phyloP scores from a whole-genome alignment of 1,140 invertebrate species.

The Pseudobourletiella spinata region DNA sequence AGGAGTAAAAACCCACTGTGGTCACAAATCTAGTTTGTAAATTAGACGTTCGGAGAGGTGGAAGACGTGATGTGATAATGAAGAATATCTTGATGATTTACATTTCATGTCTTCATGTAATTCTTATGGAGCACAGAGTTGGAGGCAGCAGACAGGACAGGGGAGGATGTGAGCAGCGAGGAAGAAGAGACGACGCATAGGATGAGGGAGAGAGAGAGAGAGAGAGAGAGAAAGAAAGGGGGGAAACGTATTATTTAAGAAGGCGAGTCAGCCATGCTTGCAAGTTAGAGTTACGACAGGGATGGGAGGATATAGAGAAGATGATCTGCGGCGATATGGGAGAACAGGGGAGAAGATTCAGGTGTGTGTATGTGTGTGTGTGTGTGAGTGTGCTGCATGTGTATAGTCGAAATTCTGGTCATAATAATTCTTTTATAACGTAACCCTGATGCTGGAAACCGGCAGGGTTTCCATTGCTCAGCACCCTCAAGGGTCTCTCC shows the following conservation, averaged over 20 bases:
- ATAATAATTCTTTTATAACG: conserved; percentile 27
- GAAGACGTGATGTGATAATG: conserved; percentile 2
- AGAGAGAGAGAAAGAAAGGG: too few species aligned
- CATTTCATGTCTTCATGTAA: neutral
- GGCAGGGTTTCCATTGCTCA: conserved; percentile 15
- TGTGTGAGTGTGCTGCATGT: neutral
- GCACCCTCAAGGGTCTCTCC: conserved; percentile 26
- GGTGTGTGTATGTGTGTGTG: too few species aligned
- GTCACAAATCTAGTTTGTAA: neutral
- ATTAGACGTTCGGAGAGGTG: neutral
- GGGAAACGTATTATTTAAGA: neutral
- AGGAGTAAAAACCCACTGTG: neutral
- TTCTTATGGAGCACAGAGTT: too few species aligned
- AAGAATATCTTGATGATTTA: conserved; percentile 4
- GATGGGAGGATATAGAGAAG: too few species aligned
- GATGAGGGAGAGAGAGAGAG: too few species aligned
- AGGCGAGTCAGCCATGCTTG: neutral
- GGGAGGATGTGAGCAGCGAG: too few species aligned
- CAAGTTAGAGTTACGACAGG: too few species aligned
- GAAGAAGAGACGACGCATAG: too few species aligned
- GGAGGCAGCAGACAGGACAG: too few species aligned
- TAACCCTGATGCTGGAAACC: conserved; percentile 20
- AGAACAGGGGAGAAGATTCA: too few species aligned
- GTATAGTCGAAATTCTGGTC: neutral
- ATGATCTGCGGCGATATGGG: too few species aligned